Conservation (phyloP, 2,888 invertebrate species). For the Xylophagus ater region DNA sequence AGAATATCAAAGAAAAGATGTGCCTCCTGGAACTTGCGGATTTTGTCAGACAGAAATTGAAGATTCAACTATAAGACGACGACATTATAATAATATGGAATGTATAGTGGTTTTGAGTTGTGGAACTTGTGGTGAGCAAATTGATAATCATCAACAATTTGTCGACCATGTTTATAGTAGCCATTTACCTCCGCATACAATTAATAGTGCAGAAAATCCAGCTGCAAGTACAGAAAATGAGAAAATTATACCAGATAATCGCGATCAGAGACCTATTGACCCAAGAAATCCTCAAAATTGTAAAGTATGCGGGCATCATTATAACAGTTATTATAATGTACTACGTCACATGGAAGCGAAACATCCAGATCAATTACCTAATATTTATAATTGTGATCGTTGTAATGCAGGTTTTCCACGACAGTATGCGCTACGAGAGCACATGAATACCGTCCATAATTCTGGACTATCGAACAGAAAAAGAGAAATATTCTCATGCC, state of each 20-base stretch:
- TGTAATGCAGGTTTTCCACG: constrained; percentile 37
- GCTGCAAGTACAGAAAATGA: constrained; percentile 2
- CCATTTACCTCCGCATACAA: constrained; percentile 25
- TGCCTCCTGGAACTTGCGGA: constrained; percentile 33
- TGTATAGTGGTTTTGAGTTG: constrained; percentile 37
- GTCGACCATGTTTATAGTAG: constrained; percentile 38
- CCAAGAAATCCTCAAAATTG: constrained; percentile 37
- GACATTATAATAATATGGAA: constrained; percentile 39
- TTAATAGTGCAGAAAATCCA: background rate
- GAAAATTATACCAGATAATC: too few relatives aligned
- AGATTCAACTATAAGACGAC: constrained; percentile 36
- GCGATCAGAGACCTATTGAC: too few relatives aligned
- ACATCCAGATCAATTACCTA: constrained; percentile 39
- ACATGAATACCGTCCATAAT: constrained; percentile 35
- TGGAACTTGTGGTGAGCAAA: constrained; percentile 36
- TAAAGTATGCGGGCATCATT: constrained; percentile 37
- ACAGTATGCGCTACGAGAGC: constrained; percentile 36
- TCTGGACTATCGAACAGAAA: constrained; percentile 21
- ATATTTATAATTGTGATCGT: constrained; percentile 37
- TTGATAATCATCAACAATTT: constrained; percentile 37
- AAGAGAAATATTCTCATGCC: constrained; percentile 19
- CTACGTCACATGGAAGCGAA: constrained; percentile 40
- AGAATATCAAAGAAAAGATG: constrained; percentile 35
- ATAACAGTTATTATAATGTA: constrained; percentile 40
- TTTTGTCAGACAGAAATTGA: constrained; percentile 36